Evolutionary conservation across 2,113 vertebrate genomes (phyloP), one percentile per base, ranked within the genome.

Genomic region (Laterallus jamaicensis): DNA sequence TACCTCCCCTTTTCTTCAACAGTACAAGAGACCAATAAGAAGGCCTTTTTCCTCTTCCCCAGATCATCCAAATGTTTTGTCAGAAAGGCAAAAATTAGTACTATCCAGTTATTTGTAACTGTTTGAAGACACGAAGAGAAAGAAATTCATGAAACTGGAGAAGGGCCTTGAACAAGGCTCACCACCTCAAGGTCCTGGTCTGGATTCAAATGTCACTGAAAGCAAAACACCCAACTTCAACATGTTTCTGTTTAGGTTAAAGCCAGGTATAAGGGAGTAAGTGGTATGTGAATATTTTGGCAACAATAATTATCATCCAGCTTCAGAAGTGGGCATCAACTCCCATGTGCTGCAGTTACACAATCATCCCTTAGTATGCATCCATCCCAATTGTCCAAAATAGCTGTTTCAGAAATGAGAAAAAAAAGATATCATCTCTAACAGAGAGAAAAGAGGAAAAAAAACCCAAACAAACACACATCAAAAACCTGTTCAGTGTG

Each of bases 331-430:
- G 3, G 11, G 10, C 17, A 55, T 69, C 29, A 12, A 5, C 35
- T 66, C 14, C 6, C 35, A 42, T 4, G 6, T 19, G 24, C 64
- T 32, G 26, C 54, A 68, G 16, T 52, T 68, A 39, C 22, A 64
- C 15, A 42, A 82, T 29, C 6, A 47, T 15, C 7, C 2, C 5
- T 18, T 8, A 31, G 7, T 15, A 29, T 0, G 0, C 32, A 40
- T 40, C n/a, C 37, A 70, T 8, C 5, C 21, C 11, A 35, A 14
- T 15, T 18, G 69, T 64, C 19, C 59, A 60, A 37, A 52, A 44
- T 16, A 39, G 1, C 7, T 62, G 22, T 32, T 59, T 80, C 12
- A 10, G 26, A 14, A 64, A 15, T 32, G 21, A 88, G 55, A 71
- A 67, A 40, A 32, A 87, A 26, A 62, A 78, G 82, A 85, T 15